phyloP scores from a whole-genome alignment of 2,113 vertebrate genomes.

The Channa argus region DNA sequence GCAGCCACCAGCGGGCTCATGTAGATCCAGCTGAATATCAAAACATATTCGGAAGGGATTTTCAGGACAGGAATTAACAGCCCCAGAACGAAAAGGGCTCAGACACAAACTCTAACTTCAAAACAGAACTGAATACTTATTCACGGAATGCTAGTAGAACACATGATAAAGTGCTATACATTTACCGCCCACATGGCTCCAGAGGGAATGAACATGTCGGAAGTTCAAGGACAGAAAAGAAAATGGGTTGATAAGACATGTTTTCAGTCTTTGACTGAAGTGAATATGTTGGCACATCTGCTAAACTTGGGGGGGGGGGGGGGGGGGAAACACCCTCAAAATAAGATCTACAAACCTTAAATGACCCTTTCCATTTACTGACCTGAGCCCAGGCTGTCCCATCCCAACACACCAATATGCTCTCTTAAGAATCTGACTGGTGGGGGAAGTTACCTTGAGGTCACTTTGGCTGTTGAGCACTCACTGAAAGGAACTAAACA shows the following conservation, averaged over 20 bases:
- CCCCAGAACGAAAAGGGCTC: conserved; percentile 16
- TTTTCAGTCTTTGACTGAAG: background rate
- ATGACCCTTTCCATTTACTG: too few relatives aligned
- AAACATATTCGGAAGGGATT: conserved; percentile 64
- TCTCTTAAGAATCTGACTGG: background rate
- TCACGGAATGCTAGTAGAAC: background rate
- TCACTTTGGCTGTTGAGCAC: conserved; percentile 24
- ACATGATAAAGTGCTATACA: conserved; percentile 17
- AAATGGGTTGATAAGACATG: background rate
- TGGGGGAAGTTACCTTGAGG: background rate
- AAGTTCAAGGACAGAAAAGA: background rate
- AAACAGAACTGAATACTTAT: background rate
- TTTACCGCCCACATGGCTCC: conserved; percentile 17
- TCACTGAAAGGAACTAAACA: conserved; percentile 19
- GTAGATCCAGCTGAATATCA: conserved; percentile 61
- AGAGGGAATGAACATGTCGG: background rate
- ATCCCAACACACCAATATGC: too few relatives aligned
- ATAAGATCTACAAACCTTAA: background rate
- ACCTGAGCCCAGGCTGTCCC: too few relatives aligned
- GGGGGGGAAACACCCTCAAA: background rate
- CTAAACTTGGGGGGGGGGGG: background rate
- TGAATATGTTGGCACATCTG: too few relatives aligned
- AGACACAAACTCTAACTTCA: conserved; percentile 6
- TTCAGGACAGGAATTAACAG: conserved; percentile 57
- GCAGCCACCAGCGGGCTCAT: conserved; percentile 46